Conservation (phyloP, 1,140 invertebrate genomes). For the Pseudobourletiella spinata region DNA sequence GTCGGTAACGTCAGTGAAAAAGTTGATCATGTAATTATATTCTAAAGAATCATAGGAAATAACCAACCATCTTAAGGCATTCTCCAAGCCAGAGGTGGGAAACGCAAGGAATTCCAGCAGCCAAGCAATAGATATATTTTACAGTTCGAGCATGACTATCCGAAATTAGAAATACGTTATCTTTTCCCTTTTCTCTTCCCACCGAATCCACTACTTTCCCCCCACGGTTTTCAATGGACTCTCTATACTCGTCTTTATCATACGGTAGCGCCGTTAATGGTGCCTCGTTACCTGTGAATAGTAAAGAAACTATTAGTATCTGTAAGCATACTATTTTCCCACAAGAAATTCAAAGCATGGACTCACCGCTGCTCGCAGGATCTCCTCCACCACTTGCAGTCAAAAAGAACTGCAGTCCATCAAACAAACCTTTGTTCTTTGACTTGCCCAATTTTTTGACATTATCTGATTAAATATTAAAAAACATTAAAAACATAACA, state of each 20-base stretch:
- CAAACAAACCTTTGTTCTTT: constrained; percentile 19
- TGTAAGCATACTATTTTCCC: no score
- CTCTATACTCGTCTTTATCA: constrained; percentile 24
- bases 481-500: no score
- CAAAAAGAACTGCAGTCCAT: constrained; percentile 30
- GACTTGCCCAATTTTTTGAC: not conserved
- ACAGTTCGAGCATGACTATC: constrained; percentile 22
- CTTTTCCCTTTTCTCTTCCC: constrained; percentile 10
- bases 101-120: constrained; percentile 29
- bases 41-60: no score
- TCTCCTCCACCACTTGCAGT: constrained; percentile 33
- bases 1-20: no score
- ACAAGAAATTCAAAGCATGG: no score
- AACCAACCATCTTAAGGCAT: constrained; percentile 20
- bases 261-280: not conserved
- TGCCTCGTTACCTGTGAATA: not conserved
- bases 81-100: constrained; percentile 20
- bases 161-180: constrained; percentile 17
- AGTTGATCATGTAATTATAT: no score
- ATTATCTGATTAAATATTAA: no score
- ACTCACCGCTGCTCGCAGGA: constrained; percentile 18
- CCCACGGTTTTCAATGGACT: constrained; percentile 17
- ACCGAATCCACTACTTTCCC: constrained; percentile 21
- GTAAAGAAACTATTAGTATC: not conserved
- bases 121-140: constrained; percentile 30